These are phyloP conservation scores for Danio choprae DNA, from an alignment of 2,797 vertebrate genomes.

Conservation along the genomic window DNA sequence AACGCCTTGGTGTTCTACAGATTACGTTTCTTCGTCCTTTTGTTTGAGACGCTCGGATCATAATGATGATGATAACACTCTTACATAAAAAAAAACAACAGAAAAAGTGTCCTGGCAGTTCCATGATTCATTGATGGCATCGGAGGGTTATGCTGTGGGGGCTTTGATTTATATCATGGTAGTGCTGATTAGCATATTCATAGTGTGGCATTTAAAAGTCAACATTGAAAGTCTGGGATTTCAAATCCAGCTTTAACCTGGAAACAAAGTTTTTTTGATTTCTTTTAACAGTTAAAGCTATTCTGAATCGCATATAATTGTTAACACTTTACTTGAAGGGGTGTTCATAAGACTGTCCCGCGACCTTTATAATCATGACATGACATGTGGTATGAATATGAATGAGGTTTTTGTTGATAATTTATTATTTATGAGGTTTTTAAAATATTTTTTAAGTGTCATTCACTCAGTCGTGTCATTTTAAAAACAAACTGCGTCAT, in stretches of 20 bases:
- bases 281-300: not conserved
- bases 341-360: no score
- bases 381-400: no score
- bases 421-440: no score
- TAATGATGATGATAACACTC: slow-evolving; percentile 21
- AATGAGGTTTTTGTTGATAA: not conserved
- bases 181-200: slow-evolving; percentile 9
- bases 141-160: not conserved
- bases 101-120: slow-evolving; percentile 18
- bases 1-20: slow-evolving; percentile 37
- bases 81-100: slow-evolving; percentile 3
- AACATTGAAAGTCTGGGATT: not conserved
- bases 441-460: no score
- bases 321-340: no score
- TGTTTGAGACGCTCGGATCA: slow-evolving; percentile 34
- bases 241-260: not conserved
- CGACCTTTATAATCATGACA: no score
- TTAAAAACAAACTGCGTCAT: no score
- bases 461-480: no score
- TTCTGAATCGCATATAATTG: not conserved
- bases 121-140: slow-evolving; percentile 13
- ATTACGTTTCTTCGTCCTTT: slow-evolving; percentile 40
- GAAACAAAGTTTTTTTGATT: not conserved
- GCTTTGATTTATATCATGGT: slow-evolving; percentile 26
- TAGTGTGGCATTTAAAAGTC: slow-evolving; percentile 4